phyloP scores from a whole-genome alignment of 2,888 invertebrate species.

The Athrips mouffetella region DNA sequence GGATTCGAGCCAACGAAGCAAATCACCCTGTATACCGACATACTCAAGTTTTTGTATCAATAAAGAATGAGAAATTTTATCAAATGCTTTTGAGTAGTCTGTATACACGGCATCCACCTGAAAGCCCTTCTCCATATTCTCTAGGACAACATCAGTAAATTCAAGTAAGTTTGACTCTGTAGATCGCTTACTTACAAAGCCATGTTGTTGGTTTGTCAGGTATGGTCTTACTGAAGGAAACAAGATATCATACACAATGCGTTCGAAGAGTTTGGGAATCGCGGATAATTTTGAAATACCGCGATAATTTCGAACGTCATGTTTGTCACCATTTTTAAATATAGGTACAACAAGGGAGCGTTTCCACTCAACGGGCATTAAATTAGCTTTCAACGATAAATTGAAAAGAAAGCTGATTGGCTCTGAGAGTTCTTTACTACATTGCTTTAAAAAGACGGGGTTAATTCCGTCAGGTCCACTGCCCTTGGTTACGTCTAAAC shows the following conservation, averaged over 20 bases:
- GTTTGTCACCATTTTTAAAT: not conserved
- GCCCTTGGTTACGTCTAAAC: not conserved
- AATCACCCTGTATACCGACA: slow-evolving; percentile 18
- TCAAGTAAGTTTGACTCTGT: slow-evolving; percentile 22
- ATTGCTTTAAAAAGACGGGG: slow-evolving; percentile 1
- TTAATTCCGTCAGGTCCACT: slow-evolving; percentile 11
- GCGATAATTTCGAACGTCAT: not conserved
- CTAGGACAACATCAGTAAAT: slow-evolving; percentile 12
- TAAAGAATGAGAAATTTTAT: slow-evolving; percentile 16
- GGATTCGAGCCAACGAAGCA: slow-evolving; percentile 20
- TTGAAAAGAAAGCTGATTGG: not conserved
- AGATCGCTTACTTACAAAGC: slow-evolving; percentile 21
- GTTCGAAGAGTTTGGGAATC: slow-evolving; percentile 4
- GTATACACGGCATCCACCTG: slow-evolving; percentile 25
- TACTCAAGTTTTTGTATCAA: slow-evolving; percentile 13
- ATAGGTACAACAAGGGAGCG: slow-evolving; percentile 1
- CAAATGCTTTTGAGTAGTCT: slow-evolving; percentile 24
- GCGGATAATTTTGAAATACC: slow-evolving; percentile 9
- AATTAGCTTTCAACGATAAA: not conserved
- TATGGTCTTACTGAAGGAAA: slow-evolving; percentile 4
- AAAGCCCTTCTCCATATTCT: slow-evolving; percentile 18
- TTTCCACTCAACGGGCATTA: not conserved
- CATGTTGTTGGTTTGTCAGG: slow-evolving; percentile 14
- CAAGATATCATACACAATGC: slow-evolving; percentile 1
- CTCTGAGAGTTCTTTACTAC: not conserved